Evolutionary conservation across 1,140 invertebrate genomes (phyloP).

Genomic region (Oreohelix idahoensis): DNA sequence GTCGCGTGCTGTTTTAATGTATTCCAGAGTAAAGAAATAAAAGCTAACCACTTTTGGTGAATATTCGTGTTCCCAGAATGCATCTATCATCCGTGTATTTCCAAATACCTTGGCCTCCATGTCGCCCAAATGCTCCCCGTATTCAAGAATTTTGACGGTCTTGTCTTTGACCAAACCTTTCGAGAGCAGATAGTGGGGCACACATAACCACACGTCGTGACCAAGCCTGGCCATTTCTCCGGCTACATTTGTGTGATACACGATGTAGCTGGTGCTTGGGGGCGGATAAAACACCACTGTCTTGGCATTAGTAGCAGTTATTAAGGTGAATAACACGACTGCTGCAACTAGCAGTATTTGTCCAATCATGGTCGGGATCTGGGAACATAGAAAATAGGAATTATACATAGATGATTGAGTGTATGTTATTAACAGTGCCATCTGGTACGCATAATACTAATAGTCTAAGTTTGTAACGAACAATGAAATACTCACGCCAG

Average conservation of each 20-base stretch:
- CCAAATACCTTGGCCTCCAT: neutral
- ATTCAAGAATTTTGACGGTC: slow-evolving; percentile 29
- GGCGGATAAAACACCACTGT: slow-evolving; percentile 30
- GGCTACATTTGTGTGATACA: slow-evolving; percentile 36
- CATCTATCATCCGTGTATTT: neutral
- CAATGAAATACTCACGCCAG: no score
- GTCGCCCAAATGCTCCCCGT: neutral
- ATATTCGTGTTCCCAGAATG: slow-evolving; percentile 27
- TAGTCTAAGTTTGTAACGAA: no score
- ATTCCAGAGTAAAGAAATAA: neutral
- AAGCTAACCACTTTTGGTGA: neutral
- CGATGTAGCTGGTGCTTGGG: slow-evolving; percentile 24
- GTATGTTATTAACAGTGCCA: no score
- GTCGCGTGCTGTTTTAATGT: neutral
- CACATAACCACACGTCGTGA: slow-evolving; percentile 37
- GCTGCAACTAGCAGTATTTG: neutral
- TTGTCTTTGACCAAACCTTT: slow-evolving; percentile 24
- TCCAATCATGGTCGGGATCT: neutral
- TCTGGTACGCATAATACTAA: no score
- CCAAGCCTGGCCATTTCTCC: slow-evolving; percentile 19
- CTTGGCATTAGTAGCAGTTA: slow-evolving; percentile 4
- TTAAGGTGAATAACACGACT: neutral
- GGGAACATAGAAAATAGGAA: neutral
- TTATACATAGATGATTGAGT: no score
- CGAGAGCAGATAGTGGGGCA: slow-evolving; percentile 27